Percentiles rank a stretch among this genome's conserved stretches.
phyloP scores from a whole-genome alignment of 2,113 vertebrate species.

The Taurulus bubalis region DNA sequence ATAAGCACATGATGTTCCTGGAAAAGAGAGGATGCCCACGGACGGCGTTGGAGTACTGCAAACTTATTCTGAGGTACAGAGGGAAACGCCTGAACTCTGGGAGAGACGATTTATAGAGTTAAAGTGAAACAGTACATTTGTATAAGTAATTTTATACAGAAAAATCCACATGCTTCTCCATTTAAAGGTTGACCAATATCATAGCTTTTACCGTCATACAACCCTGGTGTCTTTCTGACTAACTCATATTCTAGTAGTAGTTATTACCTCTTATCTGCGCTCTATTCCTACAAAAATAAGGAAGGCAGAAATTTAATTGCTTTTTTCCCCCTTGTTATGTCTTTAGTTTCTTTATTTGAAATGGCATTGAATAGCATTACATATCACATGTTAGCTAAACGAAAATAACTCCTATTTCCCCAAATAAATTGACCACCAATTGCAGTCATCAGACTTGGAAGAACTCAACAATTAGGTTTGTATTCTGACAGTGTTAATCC shows the following conservation, averaged over 20 bases:
- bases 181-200: neutral
- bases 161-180: neutral
- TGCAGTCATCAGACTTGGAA: slow-evolving; percentile 32
- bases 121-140: neutral
- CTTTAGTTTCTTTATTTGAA: neutral
- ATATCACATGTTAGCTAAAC: slow-evolving; percentile 28
- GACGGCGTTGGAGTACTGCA: slow-evolving; percentile 96
- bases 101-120: neutral
- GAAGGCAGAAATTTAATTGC: neutral
- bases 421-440: slow-evolving; percentile 7
- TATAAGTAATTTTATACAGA: neutral
- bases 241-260: neutral
- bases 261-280: neutral
- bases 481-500: neutral
- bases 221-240: neutral
- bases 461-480: neutral
- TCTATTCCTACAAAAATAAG: neutral
- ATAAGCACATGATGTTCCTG: slow-evolving; percentile 96
- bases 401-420: slow-evolving; percentile 24
- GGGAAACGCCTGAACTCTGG: neutral
- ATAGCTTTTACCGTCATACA: neutral
- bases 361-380: neutral
- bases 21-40: slow-evolving; percentile 96
- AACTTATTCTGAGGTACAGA: slow-evolving; percentile 92
- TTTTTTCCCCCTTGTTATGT: neutral